Base-by-base conservation (phyloP, 2,888 invertebrate species). In the Sipha maydis region DNA sequence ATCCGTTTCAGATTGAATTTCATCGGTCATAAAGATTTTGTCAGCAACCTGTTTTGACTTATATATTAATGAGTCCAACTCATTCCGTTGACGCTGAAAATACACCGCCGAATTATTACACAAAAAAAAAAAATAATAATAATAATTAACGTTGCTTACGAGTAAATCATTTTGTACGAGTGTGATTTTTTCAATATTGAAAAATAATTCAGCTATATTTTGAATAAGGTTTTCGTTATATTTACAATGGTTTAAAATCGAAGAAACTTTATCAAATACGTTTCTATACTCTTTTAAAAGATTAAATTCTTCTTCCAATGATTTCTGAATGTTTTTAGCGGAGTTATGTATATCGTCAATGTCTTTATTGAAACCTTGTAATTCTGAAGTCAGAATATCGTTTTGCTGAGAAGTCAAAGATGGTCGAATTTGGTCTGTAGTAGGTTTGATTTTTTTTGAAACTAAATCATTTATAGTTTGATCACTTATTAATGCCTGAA, bases 361-460 rank as follows among this genome's bases (percentile, higher is more conserved):
- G 69, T 95, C 92, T 91, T 97, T 96, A 75, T 95, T 96, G 91
- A 96, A 95, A 90, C 95, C 95, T 90, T 96, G 95, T 90, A 96
- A 95, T 90, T 97, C 96, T 54, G 95, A 94, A 21, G 96, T 96
- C 25, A 98, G 92, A 91, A 96, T 96, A 90, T 97, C 96, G 91
- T 97, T 97, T 91, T 97, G 97, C 34, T 95, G 93, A 14, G 95
- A 94, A 48, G 95, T 95, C 56, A 97, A 92, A 1, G 97, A 97
- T 0, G 97, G 96, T 96, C 97, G 97, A 89, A 97, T 97, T 91
- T 96, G 96, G 91, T 97, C 97, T 0, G 96, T 96, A 3, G 96
- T 95, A 89, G 96, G 95, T 91, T 97, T 96, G 91, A 97, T 96
- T 89, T 95, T 94, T 90, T 96, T 96, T 2, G 96, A 95, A 9